phyloP scores from a whole-genome alignment of 2,113 vertebrate genomes.

The Podocnemis expansa region DNA sequence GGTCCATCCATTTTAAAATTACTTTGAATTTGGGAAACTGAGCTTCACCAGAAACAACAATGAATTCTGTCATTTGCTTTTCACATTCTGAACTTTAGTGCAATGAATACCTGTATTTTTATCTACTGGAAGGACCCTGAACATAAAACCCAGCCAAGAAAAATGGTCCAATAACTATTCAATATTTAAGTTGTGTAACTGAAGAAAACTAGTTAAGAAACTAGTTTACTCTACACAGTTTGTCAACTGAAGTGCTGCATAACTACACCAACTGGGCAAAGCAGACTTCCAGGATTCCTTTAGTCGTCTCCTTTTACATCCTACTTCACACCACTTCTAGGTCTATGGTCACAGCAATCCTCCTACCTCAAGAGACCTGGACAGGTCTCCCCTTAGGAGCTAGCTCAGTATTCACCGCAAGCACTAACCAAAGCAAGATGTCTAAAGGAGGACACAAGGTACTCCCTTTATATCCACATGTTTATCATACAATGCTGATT shows the following conservation, averaged over 20 bases:
- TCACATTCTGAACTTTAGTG: not conserved
- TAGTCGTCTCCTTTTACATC: not conserved
- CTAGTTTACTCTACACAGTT: not conserved
- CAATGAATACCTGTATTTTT: fast-evolving
- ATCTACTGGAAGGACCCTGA: not conserved
- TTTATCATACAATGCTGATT: not conserved
- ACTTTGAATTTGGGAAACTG: not conserved
- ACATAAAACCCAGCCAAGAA: not conserved
- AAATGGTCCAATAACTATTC: not conserved
- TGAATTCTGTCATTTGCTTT: not conserved
- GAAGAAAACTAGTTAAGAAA: not conserved
- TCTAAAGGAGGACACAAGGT: not conserved
- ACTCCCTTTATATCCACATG: not conserved
- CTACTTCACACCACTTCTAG: not conserved
- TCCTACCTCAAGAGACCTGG: not conserved
- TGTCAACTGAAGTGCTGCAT: not conserved
- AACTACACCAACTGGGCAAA: not conserved
- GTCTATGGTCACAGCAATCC: not conserved
- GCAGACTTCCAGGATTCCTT: not conserved
- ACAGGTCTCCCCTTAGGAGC: not conserved
- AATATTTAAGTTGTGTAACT: not conserved
- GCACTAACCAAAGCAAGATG: not conserved
- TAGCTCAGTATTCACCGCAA: not conserved
- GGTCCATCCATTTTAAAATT: not conserved
- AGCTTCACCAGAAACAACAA: not conserved